Evolutionary conservation across 2,888 invertebrate species (phyloP).

Genomic region (Kryphioiulus occultus): DNA sequence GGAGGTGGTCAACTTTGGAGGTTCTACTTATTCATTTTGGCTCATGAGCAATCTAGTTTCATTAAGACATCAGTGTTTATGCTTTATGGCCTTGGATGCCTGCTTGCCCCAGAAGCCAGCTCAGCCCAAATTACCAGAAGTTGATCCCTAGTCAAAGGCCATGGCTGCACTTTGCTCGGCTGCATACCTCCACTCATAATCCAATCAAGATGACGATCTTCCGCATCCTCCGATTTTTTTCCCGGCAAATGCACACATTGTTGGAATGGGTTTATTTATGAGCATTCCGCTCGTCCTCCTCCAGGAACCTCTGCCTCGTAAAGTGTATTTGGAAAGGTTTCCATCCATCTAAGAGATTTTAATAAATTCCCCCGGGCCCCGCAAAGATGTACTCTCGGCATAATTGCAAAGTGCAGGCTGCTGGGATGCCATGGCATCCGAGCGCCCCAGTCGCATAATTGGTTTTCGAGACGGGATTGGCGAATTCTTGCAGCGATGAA

Average conservation of each 20-base stretch:
- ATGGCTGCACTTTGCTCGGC: not conserved
- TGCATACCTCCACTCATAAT: not conserved
- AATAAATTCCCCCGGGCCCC: not conserved
- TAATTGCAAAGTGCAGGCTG: conserved; percentile 17
- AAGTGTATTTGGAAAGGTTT: not conserved
- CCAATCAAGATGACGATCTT: not conserved
- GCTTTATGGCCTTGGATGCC: not conserved
- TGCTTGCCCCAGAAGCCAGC: not conserved
- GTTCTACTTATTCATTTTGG: too few relatives aligned
- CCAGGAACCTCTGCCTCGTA: not conserved
- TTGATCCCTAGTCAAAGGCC: not conserved
- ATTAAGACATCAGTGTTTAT: not conserved
- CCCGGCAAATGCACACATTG: conserved; percentile 1
- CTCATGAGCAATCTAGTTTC: too few relatives aligned
- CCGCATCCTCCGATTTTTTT: not conserved
- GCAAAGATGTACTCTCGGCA: conserved; percentile 9
- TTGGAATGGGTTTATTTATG: not conserved
- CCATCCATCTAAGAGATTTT: not conserved
- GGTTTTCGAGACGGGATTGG: conserved; percentile 23
- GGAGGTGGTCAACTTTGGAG: too few relatives aligned
- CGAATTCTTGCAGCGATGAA: conserved; percentile 16
- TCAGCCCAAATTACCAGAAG: not conserved
- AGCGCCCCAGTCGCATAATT: not conserved
- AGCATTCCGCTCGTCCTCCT: conserved; percentile 8
- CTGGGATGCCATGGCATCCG: not conserved